phyloP scores from a whole-genome alignment of 2,113 vertebrate genomes.

The Eclectus roratus region DNA sequence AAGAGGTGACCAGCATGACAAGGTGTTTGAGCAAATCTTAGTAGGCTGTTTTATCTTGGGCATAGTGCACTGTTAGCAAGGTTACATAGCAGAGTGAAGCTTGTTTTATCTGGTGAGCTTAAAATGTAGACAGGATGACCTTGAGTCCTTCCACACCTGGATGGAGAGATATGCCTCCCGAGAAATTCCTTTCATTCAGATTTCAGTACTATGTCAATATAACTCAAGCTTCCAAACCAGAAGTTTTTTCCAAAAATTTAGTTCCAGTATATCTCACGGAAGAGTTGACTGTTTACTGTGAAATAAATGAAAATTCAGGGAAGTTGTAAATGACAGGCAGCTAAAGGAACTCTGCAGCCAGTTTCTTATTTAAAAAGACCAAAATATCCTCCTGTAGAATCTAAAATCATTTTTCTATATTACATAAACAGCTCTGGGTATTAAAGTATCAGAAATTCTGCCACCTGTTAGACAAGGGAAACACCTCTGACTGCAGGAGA shows the following conservation, averaged over 20 bases:
- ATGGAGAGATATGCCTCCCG: neutral
- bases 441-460: conserved; percentile 16
- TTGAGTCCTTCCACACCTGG: neutral
- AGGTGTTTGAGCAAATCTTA: neutral
- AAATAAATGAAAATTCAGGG: neutral
- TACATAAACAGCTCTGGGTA: conserved; percentile 7
- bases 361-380: neutral
- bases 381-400: neutral
- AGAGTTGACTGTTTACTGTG: neutral
- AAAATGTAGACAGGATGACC: neutral
- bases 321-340: neutral
- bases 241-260: neutral
- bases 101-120: fast-evolving
- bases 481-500: neutral
- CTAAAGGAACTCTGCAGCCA: neutral
- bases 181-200: neutral
- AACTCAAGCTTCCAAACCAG: neutral
- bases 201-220: neutral
- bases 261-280: neutral
- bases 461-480: neutral
- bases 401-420: neutral
- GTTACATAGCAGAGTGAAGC: neutral
- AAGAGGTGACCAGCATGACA: neutral
- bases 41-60: neutral
- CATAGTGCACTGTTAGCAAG: neutral